phyloP scores from a whole-genome alignment of 1,140 invertebrate genomes.

The Gryon sp. region DNA sequence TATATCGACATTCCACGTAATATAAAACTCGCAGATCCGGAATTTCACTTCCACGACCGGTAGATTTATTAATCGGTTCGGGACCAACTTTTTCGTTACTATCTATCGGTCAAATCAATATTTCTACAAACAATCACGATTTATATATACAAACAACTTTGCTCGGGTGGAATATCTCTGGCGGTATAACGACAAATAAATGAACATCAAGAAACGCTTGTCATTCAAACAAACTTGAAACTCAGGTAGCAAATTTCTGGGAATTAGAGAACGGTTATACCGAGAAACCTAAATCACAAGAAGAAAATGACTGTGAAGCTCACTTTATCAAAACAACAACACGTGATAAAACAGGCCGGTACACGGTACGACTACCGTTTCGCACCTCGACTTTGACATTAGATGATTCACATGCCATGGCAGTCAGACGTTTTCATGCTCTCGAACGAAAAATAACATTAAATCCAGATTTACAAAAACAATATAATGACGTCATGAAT shows the following conservation, averaged over 20 bases:
- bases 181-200: neutral
- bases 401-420: neutral
- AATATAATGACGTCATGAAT: neutral
- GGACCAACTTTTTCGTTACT: slow-evolving; percentile 1
- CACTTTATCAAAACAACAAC: slow-evolving; percentile 12
- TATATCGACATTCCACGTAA: neutral
- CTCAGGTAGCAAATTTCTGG: slow-evolving; percentile 33
- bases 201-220: neutral
- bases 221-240: neutral
- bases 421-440: neutral
- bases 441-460: neutral
- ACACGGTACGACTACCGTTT: slow-evolving; percentile 20
- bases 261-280: slow-evolving; percentile 18
- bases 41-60: slow-evolving; percentile 1
- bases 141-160: slow-evolving; percentile 26
- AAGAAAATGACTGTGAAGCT: slow-evolving; percentile 15
- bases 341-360: neutral
- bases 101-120: slow-evolving; percentile 17
- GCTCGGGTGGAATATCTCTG: slow-evolving; percentile 38
- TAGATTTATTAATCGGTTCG: slow-evolving; percentile 6
- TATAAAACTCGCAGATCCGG: slow-evolving; percentile 3
- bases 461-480: neutral
- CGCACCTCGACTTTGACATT: neutral
- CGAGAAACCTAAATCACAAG: neutral
- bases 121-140: neutral